Base-by-base conservation (phyloP, 2,113 vertebrate species). In the Pachycephala philippinensis region DNA sequence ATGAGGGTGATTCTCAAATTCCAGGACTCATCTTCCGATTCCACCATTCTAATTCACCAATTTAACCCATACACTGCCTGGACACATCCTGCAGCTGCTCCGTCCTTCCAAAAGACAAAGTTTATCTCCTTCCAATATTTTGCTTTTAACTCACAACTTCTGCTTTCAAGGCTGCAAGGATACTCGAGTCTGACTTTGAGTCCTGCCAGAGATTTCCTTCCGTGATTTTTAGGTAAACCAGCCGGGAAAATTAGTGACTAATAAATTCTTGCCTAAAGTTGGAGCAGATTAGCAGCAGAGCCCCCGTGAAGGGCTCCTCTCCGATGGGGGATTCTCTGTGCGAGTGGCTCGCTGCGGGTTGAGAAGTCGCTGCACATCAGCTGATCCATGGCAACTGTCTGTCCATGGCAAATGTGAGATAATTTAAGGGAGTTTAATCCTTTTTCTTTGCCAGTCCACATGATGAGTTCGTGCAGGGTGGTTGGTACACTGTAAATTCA, bases 371-470 rank as follows among this genome's bases (percentile, higher is more conserved):
- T 69, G 49, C 16, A 1, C 90, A 66, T 96, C 96, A 95, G 84
- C 70, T 95, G 96, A 92, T 89, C 83, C 92, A 40, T 47, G 64
- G 79, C 22, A 90, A 84, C 96, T 95, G 80, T 81, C 84, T 84
- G 83, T 92, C 95, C 94, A 89, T 75, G 91, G 96, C 52, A 95
- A 96, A 92, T 81, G 83, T 56, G 84, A 93, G 95, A 93, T 95
- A 95, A 96, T 96, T 96, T 90, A 88, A 78, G 60, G 76, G 50
- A 95, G 60, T 95, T 97, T 96, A 93, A 97, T 95, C 93, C 86
- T 86, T 97, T 95, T 75, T 81, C 84, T 95, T 95, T 93, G 77
- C 91, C 60, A 84, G 93, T 91, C 95, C 81, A 75, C 94, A 91
- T 30, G 74, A 94, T 66, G 91, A 92, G 87, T 94, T 94, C 20